These are phyloP conservation scores for Spodoptera littoralis DNA, from an alignment of 2,888 invertebrate genomes.

Conservation along the genomic window DNA sequence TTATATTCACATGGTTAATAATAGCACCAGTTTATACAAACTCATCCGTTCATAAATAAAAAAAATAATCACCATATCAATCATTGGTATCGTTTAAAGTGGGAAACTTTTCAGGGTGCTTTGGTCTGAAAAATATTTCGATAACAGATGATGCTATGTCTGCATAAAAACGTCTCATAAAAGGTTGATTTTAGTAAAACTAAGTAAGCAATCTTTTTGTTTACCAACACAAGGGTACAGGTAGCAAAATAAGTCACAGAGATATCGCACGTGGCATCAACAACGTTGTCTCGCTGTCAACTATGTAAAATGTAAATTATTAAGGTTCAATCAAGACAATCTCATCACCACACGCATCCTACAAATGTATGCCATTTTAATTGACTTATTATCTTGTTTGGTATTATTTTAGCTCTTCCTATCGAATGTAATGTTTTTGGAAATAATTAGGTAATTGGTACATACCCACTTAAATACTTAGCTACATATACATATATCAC, in stretches of 20 bases:
- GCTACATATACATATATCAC: too few relatives aligned
- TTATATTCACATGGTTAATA: conserved; percentile 34
- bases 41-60: conserved; percentile 7
- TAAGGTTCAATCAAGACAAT: conserved; percentile 12
- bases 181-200: too few relatives aligned
- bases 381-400: conserved; percentile 7
- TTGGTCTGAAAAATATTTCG: too few relatives aligned
- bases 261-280: conserved; percentile 57
- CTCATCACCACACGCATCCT: conserved; percentile 5
- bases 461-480: too few relatives aligned
- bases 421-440: too few relatives aligned
- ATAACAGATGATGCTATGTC: too few relatives aligned
- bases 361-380: conserved; percentile 7
- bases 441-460: too few relatives aligned
- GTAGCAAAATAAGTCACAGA: conserved; percentile 56
- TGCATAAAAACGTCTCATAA: too few relatives aligned
- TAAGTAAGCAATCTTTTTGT: conserved; percentile 10
- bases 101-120: too few relatives aligned
- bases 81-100: neutral
- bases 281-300: conserved; percentile 39
- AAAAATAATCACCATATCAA: neutral
- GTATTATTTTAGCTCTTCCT: neutral
- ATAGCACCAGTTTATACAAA: conserved; percentile 5
- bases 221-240: conserved; percentile 37
- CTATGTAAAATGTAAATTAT: conserved; percentile 25